These are phyloP conservation scores for Dendrolimus punctatus DNA, from an alignment of 1,140 invertebrate genomes.

Conservation along the genomic window DNA sequence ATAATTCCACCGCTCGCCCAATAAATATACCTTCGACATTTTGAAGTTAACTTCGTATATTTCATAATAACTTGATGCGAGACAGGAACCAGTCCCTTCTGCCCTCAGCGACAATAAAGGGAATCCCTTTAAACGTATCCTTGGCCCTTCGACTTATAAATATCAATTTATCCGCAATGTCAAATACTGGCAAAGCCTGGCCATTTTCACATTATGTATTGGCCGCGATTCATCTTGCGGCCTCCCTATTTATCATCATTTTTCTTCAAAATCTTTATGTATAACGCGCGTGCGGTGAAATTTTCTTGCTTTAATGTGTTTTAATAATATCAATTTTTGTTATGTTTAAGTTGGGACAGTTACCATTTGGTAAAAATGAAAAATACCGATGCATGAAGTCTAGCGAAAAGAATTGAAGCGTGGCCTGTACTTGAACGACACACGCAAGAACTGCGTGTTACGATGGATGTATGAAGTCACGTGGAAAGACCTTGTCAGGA, in stretches of 20 bases:
- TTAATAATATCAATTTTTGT: neutral
- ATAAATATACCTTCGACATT: conserved; percentile 69
- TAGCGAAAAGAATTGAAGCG: neutral
- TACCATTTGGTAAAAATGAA: too few relatives aligned
- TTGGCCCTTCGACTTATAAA: conserved; percentile 64
- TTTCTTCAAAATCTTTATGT: conserved; percentile 45
- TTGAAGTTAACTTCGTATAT: conserved; percentile 62
- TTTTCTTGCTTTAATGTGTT: neutral
- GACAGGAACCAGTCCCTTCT: conserved; percentile 53
- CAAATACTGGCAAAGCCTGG: conserved; percentile 51
- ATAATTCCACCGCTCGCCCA: conserved; percentile 54
- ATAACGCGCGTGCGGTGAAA: conserved; percentile 11
- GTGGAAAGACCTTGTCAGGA: too few relatives aligned
- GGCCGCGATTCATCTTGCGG: conserved; percentile 41
- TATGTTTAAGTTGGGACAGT: too few relatives aligned
- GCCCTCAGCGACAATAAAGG: conserved; percentile 57
- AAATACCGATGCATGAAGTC: too few relatives aligned
- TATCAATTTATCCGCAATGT: conserved; percentile 68
- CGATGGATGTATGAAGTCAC: too few relatives aligned
- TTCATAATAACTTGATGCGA: conserved; percentile 61
- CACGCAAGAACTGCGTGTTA: conserved; percentile 8
- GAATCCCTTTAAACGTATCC: conserved; percentile 65
- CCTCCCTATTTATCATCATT: conserved; percentile 41
- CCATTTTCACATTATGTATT: conserved; percentile 56
- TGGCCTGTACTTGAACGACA: conserved; percentile 1